Evolutionary conservation across 1,140 invertebrate species (phyloP).

Genomic region (Trichomalopsis sarcophagae): DNA sequence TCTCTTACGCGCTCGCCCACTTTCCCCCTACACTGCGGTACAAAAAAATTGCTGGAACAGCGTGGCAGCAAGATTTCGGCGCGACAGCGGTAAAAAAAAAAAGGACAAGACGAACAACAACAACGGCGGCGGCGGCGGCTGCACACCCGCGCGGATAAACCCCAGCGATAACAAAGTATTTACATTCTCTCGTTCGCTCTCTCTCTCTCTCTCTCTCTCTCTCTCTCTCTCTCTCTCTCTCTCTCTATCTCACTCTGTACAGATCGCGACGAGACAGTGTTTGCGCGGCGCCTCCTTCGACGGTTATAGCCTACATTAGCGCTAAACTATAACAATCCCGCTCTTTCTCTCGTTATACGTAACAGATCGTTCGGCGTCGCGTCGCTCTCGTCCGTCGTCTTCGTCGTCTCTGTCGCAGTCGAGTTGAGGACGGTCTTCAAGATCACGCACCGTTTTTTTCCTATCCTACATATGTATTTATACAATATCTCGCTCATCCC

Average conservation of each 20-base stretch:
- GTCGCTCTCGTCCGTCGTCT: conserved; percentile 27
- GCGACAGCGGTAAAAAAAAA: neutral
- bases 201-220: neutral
- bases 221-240: neutral
- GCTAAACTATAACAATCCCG: neutral
- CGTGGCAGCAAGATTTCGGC: neutral
- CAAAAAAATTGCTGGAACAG: conserved; percentile 26
- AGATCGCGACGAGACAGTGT: neutral
- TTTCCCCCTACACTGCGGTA: neutral
- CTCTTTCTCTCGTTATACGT: neutral
- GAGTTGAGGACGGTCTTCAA: conserved; percentile 15
- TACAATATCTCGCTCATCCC: neutral
- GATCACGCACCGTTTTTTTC: neutral
- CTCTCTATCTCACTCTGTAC: neutral
- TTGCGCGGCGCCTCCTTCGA: conserved; percentile 1
- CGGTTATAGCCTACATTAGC: neutral
- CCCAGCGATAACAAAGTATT: conserved; percentile 42
- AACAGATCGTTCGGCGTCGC: neutral
- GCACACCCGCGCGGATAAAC: neutral
- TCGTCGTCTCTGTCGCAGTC: neutral
- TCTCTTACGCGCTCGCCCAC: neutral
- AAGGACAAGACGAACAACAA: neutral
- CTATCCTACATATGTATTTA: neutral
- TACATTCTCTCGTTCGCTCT: conserved; percentile 12
- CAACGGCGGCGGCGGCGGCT: no score